phyloP scores from a whole-genome alignment of 2,797 vertebrate genomes.

The Fistularia tabacaria region DNA sequence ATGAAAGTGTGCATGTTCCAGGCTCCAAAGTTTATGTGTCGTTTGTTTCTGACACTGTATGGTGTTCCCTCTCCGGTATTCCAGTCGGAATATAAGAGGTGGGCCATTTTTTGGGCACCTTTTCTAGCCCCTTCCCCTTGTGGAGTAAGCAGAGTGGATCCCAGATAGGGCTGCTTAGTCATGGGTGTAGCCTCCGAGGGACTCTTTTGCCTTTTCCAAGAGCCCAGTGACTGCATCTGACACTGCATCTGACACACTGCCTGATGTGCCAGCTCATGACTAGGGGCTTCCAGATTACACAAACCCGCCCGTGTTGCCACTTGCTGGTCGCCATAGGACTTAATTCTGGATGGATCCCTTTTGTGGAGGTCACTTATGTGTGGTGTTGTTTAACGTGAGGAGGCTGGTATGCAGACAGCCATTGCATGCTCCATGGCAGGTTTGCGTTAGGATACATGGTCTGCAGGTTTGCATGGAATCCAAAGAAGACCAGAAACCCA shows the following conservation, averaged over 20 bases:
- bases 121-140: not conserved
- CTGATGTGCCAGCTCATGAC: not conserved
- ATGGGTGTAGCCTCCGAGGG: not conserved
- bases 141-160: not conserved
- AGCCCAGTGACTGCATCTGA: too few species aligned
- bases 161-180: not conserved
- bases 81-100: not conserved
- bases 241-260: too few species aligned
- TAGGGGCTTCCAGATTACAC: not conserved
- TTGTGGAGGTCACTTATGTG: too few species aligned
- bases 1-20: not conserved
- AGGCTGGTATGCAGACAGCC: too few species aligned
- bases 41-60: not conserved
- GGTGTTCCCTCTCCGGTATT: not conserved
- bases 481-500: too few species aligned
- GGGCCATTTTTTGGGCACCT: constrained; percentile 10
- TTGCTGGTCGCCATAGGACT: not conserved
- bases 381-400: too few species aligned
- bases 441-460: too few species aligned
- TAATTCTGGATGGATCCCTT: too few species aligned
- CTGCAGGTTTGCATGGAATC: too few species aligned
- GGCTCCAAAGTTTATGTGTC: not conserved
- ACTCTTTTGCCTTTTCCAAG: not conserved
- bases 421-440: too few species aligned
- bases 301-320: not conserved